Evolutionary conservation across 2,888 invertebrate species (phyloP), one percentile per base, ranked within the genome.

Genomic region (Marasmarcha lunaedactyla): DNA sequence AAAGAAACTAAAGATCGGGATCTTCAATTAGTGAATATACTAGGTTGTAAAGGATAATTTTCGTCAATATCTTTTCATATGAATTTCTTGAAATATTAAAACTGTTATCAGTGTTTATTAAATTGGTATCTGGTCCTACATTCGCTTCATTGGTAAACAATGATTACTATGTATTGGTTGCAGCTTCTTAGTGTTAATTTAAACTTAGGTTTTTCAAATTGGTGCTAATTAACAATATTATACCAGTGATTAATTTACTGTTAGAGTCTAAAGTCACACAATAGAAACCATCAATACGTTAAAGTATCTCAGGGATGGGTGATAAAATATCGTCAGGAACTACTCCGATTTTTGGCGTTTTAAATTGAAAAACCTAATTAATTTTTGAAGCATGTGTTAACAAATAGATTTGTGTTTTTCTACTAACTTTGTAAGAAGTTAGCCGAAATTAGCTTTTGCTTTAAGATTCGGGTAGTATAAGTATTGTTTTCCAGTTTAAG

Each of bases 1-100:
- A 57, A 56, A 55, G 55, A 61, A 52, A 25, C 9, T 10, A 20
- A 20, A 7, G 7, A 20, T 20, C 20, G 20, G 20, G 7, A 30
- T 30, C 12, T 30, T 30, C 12, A 12, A 13, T 13, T 6, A 14
- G 34, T 4, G 2, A 34, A 34, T n/a, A 30, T n/a, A 7, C 30
- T n/a, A 11, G 30, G 30, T 3, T 30, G 10, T 7, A 7, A 30
- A n/a, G 9, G 2, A 7, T n/a, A 30, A 3, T n/a, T n/a, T 30
- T n/a, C 2, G 2, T 30, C 30, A 30, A 30, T 30, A 10, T 30
- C n/a, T n/a, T 30, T 10, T 20, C 20, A 20, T 20, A 5, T 20
- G 20, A 20, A 5, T 20, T 5, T 3, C 20, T 3, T 20, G 7
- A 20, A 20, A n/a, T n/a, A n/a, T 20, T 20, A 7, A 5, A 20